A percentile compares a stretch with the other conserved stretches of the same genome.
These are phyloP conservation scores for Cebidichthys violaceus DNA, from an alignment of 2,113 vertebrate species.

Conservation along the genomic window DNA sequence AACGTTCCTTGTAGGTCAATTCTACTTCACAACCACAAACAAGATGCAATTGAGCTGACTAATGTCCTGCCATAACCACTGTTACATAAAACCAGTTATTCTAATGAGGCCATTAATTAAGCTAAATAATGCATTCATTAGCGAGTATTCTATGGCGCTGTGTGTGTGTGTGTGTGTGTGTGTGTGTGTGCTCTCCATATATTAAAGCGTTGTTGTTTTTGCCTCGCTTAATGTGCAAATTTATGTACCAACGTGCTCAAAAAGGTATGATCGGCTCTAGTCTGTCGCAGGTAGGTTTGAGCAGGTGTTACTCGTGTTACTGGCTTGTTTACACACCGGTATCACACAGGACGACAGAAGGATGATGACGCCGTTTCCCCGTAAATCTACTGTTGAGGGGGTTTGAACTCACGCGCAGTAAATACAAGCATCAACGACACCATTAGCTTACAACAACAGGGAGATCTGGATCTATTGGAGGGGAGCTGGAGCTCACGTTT, in stretches of 20 bases:
- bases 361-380: background rate
- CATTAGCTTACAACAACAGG: background rate
- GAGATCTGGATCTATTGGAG: background rate
- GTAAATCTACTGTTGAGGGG: background rate
- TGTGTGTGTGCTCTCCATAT: background rate
- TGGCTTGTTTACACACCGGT: background rate
- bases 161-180: background rate
- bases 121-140: constrained; percentile 32
- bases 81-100: constrained; percentile 31
- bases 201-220: background rate
- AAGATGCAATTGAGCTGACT: constrained; percentile 39
- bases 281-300: background rate
- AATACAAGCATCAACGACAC: background rate
- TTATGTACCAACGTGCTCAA: background rate
- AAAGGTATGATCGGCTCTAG: background rate
- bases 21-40: constrained; percentile 25
- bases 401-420: background rate
- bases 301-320: background rate
- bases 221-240: constrained; percentile 9
- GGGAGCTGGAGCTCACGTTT: background rate
- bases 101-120: constrained; percentile 50
- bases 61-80: constrained; percentile 33
- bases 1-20: constrained; percentile 34
- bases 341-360: background rate
- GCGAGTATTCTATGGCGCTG: background rate